Conservation (phyloP, 2,797 vertebrate species). For the Poeciliopsis presidionis region DNA sequence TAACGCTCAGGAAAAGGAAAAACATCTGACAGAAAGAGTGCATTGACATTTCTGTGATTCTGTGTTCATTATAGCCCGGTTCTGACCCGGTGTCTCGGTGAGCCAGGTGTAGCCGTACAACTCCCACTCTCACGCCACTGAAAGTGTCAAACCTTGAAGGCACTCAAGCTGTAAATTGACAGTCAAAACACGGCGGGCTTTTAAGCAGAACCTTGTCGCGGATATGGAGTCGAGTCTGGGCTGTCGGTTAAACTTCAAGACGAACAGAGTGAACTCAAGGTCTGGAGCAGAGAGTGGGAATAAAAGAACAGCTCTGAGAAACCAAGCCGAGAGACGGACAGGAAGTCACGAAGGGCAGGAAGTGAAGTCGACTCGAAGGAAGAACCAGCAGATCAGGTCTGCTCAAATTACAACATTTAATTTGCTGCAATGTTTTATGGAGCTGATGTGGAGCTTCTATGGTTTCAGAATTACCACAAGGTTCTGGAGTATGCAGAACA, state of each 20-base stretch:
- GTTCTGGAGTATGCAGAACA: not conserved
- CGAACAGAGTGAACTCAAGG: slow-evolving; percentile 27
- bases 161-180: slow-evolving; percentile 63
- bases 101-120: slow-evolving; percentile 46
- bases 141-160: slow-evolving; percentile 56
- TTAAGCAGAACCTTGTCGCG: slow-evolving; percentile 44
- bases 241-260: slow-evolving; percentile 30
- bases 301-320: slow-evolving; percentile 13
- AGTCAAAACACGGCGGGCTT: slow-evolving; percentile 55
- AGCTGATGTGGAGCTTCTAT: not conserved
- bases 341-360: slow-evolving; percentile 5
- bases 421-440: too few relatives aligned
- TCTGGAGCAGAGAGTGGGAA: slow-evolving; percentile 4
- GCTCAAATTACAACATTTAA: not conserved
- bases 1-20: slow-evolving; percentile 8
- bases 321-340: slow-evolving; percentile 1
- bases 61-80: slow-evolving; percentile 43
- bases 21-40: slow-evolving; percentile 32
- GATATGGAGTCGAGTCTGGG: slow-evolving; percentile 32
- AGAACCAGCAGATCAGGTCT: not conserved
- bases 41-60: slow-evolving; percentile 24
- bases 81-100: slow-evolving; percentile 45
- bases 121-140: slow-evolving; percentile 43
- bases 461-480: not conserved
- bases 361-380: not conserved